Evolutionary conservation across 35 echinoderm and acorn worm genomes (phyloP).

Genomic region (Heliocidaris tuberculata): DNA sequence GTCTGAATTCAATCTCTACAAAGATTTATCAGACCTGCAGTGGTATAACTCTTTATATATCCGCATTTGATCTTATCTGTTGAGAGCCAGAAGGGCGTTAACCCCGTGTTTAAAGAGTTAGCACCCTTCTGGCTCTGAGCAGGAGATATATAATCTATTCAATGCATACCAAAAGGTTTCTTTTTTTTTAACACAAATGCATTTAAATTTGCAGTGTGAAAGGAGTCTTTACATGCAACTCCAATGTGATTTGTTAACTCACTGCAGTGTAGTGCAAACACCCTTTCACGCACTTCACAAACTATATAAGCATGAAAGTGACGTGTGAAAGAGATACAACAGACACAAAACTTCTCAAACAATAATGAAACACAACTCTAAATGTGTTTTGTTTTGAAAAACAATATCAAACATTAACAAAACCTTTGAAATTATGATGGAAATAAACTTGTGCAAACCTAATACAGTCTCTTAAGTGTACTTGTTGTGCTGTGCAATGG

Average conservation of each 20-base stretch:
- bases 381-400: neutral
- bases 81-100: neutral
- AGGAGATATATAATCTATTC: neutral
- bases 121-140: neutral
- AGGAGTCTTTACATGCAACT: neutral
- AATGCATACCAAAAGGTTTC: neutral
- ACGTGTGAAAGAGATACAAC: neutral
- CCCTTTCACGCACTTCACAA: neutral
- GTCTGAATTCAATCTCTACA: too few species aligned
- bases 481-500: neutral
- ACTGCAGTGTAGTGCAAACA: neutral
- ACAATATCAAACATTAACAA: neutral
- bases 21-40: too few species aligned
- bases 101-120: neutral
- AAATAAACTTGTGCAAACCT: neutral
- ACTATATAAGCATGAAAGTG: neutral
- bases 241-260: neutral
- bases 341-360: neutral
- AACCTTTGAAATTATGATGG: neutral
- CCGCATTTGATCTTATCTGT: neutral
- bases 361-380: neutral
- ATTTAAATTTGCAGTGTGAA: neutral
- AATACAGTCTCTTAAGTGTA: neutral
- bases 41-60: too few species aligned
- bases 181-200: neutral